These are phyloP conservation scores for Stenoptilia bipunctidactyla DNA, from an alignment of 2,888 invertebrate species.

Conservation along the genomic window DNA sequence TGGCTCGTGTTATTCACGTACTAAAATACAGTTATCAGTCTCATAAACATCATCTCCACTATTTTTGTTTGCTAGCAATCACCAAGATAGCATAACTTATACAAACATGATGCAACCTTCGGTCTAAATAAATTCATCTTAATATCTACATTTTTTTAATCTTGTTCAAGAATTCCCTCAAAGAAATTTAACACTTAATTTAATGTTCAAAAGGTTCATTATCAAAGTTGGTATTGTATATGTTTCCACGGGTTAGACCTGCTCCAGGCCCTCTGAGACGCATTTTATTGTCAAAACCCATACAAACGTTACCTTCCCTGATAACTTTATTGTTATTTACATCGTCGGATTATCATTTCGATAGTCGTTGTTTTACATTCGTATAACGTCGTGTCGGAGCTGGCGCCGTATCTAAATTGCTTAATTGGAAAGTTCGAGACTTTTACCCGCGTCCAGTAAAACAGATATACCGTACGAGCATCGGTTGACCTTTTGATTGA, in stretches of 20 bases:
- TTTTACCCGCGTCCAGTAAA: neutral
- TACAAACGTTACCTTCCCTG: conserved; percentile 47
- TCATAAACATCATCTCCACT: conserved; percentile 7
- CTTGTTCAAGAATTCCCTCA: no score
- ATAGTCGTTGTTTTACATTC: conserved; percentile 66
- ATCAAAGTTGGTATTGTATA: no score
- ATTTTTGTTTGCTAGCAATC: conserved; percentile 3
- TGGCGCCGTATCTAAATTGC: conserved; percentile 63
- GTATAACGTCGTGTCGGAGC: conserved; percentile 53
- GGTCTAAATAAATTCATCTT: neutral
- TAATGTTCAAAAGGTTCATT: no score
- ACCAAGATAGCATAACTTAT: neutral
- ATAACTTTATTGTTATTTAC: conserved; percentile 71
- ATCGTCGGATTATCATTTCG: conserved; percentile 61
- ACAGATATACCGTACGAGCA: conserved; percentile 1
- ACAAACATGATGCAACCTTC: neutral
- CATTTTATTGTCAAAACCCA: conserved; percentile 68
- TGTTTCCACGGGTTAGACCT: neutral
- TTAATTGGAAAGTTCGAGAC: conserved; percentile 58
- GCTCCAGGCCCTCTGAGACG: conserved; percentile 11
- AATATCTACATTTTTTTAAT: neutral
- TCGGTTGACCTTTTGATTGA: conserved; percentile 46
- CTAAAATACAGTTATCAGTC: neutral
- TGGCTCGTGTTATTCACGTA: no score
- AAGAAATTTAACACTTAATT: no score